Evolutionary conservation across 1,140 invertebrate genomes (phyloP), one percentile per base, ranked within the genome.

Genomic region (Platorchestia sp.): DNA sequence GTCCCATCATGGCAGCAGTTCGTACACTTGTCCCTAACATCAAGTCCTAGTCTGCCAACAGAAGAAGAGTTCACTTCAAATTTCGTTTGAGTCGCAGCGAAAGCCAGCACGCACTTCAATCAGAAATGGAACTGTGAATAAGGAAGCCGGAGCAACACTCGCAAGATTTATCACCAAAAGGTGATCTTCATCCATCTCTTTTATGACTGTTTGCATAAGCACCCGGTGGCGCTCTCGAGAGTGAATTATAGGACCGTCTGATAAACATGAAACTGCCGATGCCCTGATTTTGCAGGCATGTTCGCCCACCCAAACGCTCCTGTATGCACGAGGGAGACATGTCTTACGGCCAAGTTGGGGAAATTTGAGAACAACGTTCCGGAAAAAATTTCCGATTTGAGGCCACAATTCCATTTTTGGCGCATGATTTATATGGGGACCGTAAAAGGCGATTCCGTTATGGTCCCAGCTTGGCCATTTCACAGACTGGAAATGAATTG

Each of bases 121-220:
- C 59, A 75, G 59, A 36, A 36, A 75, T 75, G 59, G 59, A 75
- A 75, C 36, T 75, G 59, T 75, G 59, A 75, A 75, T 75, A 22
- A 75, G 59, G 59, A 36, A 75, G 27, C 14, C 59, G 59, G 59
- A 75, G 59, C 59, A 75, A 36, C 14, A 27, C 59, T 27, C 14
- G 59, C 14, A 75, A 75, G 59, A 75, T 75, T 75, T 75, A 75
- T 75, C 59, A 75, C 59, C 59, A 75, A 75, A 75, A 75, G 59
- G 59, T 75, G 59, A 75, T 75, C 59, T 75, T 75, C 59, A 75
- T 75, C 27, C 59, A 36, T 75, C 59, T 75, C 59, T 75, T 75
- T 75, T 75, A 75, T 75, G 59, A 75, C 59, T 75, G 59, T 75
- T 75, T 75, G 59, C 59, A 75, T 75, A 75, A 75, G 59, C 59